Percentiles rank a stretch among this genome's conserved stretches.
phyloP scores from a whole-genome alignment of 2,888 invertebrate species.

The Heteromyza rotundicornis region DNA sequence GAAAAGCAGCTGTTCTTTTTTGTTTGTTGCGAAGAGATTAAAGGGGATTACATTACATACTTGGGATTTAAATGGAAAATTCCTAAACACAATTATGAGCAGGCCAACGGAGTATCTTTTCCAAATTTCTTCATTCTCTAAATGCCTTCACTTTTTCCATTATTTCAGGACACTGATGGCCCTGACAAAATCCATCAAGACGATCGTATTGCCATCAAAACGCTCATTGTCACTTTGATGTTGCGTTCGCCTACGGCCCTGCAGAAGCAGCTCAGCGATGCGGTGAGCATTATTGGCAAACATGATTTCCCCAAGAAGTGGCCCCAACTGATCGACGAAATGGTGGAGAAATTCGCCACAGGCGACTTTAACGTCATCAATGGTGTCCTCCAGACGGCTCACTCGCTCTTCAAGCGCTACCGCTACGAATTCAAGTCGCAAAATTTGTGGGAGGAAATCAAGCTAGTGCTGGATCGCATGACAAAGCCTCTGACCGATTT shows the following conservation, averaged over 20 bases:
- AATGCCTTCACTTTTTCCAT: too few relatives aligned
- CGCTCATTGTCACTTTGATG: conserved; percentile 90
- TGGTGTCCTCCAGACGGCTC: conserved; percentile 92
- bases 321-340: conserved; percentile 90
- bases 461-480: conserved; percentile 91
- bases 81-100: neutral
- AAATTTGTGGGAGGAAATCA: conserved; percentile 94
- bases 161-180: conserved; percentile 72
- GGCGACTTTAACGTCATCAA: conserved; percentile 95
- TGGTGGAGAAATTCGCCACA: conserved; percentile 89
- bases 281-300: conserved; percentile 94
- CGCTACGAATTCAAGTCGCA: conserved; percentile 96
- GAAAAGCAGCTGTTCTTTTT: too few relatives aligned
- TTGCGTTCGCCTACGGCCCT: conserved; percentile 86
- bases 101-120: neutral
- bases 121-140: neutral
- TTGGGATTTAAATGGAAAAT: neutral
- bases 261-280: conserved; percentile 94
- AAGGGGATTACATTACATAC: too few relatives aligned
- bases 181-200: conserved; percentile 78
- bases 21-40: too few relatives aligned
- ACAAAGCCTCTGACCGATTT: conserved; percentile 93
- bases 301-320: conserved; percentile 97
- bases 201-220: conserved; percentile 83
- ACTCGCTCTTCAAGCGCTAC: conserved; percentile 95